phyloP scores from a whole-genome alignment of 2,113 vertebrate species.

The Tychaedon coryphoeus region DNA sequence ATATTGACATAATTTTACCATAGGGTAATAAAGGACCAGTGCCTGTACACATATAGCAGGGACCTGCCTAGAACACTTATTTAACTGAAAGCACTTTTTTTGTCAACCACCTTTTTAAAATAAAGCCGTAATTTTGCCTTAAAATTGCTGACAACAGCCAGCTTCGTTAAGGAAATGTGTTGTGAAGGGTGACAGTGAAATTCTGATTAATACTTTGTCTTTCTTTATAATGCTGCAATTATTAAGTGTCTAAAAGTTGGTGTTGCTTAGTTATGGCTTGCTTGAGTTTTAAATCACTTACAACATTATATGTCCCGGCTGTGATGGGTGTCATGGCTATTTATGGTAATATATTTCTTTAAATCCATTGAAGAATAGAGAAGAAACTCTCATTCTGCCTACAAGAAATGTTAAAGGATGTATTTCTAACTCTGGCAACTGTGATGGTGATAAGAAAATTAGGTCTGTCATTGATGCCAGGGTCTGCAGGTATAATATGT shows the following conservation, averaged over 20 bases:
- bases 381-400: constrained; percentile 10
- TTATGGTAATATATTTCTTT: constrained; percentile 6
- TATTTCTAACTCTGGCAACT: constrained; percentile 24
- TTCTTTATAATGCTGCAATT: background rate
- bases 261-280: constrained; percentile 1
- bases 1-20: background rate
- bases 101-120: background rate
- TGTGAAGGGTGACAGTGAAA: background rate
- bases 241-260: constrained; percentile 6
- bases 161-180: background rate
- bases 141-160: background rate
- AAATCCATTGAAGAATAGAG: background rate
- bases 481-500: background rate
- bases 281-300: background rate
- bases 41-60: background rate
- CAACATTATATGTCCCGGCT: background rate
- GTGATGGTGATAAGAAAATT: constrained; percentile 35
- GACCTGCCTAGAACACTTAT: background rate
- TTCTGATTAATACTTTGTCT: background rate
- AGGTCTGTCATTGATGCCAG: constrained; percentile 22
- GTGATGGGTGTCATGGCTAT: background rate
- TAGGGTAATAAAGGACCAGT: background rate
- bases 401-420: background rate
- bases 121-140: background rate
- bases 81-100: background rate